Evolutionary conservation across 2,113 vertebrate genomes (phyloP), one percentile per base, ranked within the genome.

Genomic region (Oreochromis niloticus): DNA sequence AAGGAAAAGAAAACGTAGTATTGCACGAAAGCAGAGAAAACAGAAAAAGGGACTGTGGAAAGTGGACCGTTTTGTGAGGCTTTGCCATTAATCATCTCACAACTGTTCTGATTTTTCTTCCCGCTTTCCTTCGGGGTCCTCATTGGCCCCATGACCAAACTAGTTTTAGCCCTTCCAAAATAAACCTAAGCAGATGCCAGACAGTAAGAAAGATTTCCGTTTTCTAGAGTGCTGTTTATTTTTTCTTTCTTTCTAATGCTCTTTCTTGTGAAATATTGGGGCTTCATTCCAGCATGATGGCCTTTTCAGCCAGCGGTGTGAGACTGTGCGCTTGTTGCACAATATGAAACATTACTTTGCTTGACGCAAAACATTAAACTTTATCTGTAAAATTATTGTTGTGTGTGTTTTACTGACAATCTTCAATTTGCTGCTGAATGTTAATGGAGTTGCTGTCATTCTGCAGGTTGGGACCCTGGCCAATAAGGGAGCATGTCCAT

Each of bases 401-500:
- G 9, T 16, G 17, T 80, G 78, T 36, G 32, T 39, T 66, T 52
- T 66, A 27, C n/a, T 82, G 7, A 63, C 43, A 9, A 36, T 52
- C 19, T 17, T 22, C 22, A 19, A 19, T 12, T 17, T 32, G 7
- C 19, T 63, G 46, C 41, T 85, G 6, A 71, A 50, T 79, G 56
- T 57, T 8, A 59, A 27, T 43, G 46, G 14, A 11, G 36, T 55
- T 27, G 75, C 86, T 34, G 27, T 10, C 85, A 68, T 85, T 84
- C 54, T 52, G 32, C 91, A 96, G 95, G 93, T 91, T 39, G 90
- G 85, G 3, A 92, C 92, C 55, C 85, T 93, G 87, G 95, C 93
- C 80, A 93, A 92, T 71, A 87, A 96, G 5, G 83, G 93, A 0
- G 4, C 7, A 0, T 99, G 98, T 54, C 5, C 4, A 7, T 97